phyloP scores from a whole-genome alignment of 2,888 invertebrate genomes.

The Cryptops parisi region DNA sequence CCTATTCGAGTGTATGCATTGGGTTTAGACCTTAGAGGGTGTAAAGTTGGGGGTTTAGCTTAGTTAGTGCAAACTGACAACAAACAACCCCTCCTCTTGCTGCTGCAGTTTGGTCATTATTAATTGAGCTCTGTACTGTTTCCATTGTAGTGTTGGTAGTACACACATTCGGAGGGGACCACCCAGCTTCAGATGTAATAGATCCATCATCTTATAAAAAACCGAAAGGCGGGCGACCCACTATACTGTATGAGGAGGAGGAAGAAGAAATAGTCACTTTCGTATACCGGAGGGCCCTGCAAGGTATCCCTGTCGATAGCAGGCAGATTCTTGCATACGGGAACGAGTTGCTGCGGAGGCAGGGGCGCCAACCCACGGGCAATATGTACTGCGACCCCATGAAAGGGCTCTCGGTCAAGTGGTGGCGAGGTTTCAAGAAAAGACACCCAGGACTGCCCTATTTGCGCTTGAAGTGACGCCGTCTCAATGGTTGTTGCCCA shows the following conservation, averaged over 20 bases:
- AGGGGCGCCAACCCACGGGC: slow-evolving; percentile 18
- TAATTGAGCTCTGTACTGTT: slow-evolving; percentile 14
- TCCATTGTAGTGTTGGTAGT: slow-evolving; percentile 19
- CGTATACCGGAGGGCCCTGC: slow-evolving; percentile 15
- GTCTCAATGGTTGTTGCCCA: neutral
- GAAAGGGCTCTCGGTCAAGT: slow-evolving; percentile 19
- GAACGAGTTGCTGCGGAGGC: slow-evolving; percentile 17
- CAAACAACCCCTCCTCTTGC: no score
- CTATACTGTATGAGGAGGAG: slow-evolving; percentile 19
- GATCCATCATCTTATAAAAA: slow-evolving; percentile 16
- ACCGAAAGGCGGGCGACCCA: slow-evolving; percentile 19
- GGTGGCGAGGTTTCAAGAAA: slow-evolving; percentile 20
- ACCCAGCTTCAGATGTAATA: slow-evolving; percentile 7
- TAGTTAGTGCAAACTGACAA: no score
- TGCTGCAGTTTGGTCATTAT: no score
- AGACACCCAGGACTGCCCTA: slow-evolving; percentile 19
- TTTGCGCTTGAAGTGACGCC: slow-evolving; percentile 16
- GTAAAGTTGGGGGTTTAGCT: no score
- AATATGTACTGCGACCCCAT: slow-evolving; percentile 19
- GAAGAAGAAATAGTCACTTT: slow-evolving; percentile 19
- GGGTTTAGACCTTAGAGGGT: no score
- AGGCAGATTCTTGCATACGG: slow-evolving; percentile 19
- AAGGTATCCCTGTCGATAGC: slow-evolving; percentile 18
- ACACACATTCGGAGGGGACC: slow-evolving; percentile 13
- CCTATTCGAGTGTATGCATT: no score